Percentiles rank a stretch among this genome's conserved stretches.
Evolutionary conservation across 1,140 invertebrate genomes (phyloP).

Genomic region (Sinella curviseta): DNA sequence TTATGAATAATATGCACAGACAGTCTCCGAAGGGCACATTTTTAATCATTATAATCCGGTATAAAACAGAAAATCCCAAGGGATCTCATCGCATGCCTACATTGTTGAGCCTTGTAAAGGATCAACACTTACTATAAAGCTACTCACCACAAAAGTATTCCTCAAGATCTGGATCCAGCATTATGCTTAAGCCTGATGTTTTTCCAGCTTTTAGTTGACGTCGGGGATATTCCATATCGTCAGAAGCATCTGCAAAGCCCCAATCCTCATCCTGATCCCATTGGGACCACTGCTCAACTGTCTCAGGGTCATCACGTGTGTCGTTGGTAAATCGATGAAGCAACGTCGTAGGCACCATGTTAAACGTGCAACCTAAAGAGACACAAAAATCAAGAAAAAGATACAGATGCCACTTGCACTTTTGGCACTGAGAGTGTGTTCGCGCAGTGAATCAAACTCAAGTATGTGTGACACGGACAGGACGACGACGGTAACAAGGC

Average conservation of each 20-base stretch:
- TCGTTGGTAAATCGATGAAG: slow-evolving; percentile 25
- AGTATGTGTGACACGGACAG: no score
- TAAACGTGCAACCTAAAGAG: slow-evolving; percentile 69
- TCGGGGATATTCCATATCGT: not conserved
- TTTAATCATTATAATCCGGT: no score
- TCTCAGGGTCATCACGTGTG: not conserved
- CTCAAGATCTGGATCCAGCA: slow-evolving; percentile 34
- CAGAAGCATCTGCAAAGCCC: not conserved
- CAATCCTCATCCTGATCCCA: slow-evolving; percentile 1
- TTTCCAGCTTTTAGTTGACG: slow-evolving; percentile 8
- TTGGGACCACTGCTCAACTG: not conserved
- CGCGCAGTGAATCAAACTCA: no score
- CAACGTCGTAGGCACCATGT: slow-evolving; percentile 56
- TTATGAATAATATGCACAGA: no score
- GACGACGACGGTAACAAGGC: no score
- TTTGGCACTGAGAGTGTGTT: no score
- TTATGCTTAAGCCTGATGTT: not conserved
- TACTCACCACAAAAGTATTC: slow-evolving; percentile 45
- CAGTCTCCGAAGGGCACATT: no score
- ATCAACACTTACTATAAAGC: no score
- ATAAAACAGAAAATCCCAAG: no score
- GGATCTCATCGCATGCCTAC: no score
- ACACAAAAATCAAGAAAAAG: not conserved
- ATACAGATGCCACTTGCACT: not conserved
- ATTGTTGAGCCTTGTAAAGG: no score